Evolutionary conservation across 2,113 vertebrate species (phyloP).

Genomic region (Lasiurus borealis): DNA sequence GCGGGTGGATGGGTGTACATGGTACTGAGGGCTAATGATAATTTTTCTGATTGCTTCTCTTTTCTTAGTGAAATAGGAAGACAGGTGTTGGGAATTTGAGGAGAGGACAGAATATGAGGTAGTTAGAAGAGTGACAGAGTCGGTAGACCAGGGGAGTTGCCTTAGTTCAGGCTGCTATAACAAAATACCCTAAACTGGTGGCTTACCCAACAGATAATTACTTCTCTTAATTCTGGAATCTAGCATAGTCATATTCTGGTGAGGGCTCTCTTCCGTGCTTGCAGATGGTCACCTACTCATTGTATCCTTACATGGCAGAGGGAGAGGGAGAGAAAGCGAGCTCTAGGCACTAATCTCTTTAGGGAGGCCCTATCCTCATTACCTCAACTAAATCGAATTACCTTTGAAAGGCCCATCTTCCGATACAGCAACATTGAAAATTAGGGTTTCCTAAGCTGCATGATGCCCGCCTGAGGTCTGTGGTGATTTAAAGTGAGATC

Average conservation of each 20-base stretch:
- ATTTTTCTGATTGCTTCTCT: background rate
- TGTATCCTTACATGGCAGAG: background rate
- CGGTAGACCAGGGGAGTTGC: background rate
- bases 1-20: background rate
- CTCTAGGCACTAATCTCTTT: background rate
- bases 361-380: background rate
- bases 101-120: background rate
- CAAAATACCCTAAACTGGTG: background rate
- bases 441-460: background rate
- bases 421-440: background rate
- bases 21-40: background rate
- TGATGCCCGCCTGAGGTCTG: background rate
- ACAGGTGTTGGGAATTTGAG: background rate
- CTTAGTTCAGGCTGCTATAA: background rate
- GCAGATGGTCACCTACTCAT: background rate
- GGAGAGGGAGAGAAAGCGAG: background rate
- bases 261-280: background rate
- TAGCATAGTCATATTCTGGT: background rate
- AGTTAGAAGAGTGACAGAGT: background rate
- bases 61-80: conserved; percentile 16
- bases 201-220: background rate
- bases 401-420: background rate
- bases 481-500: background rate
- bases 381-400: background rate
- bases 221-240: background rate